phyloP scores from a whole-genome alignment of 2,113 vertebrate species.

The Microtus ochrogaster region DNA sequence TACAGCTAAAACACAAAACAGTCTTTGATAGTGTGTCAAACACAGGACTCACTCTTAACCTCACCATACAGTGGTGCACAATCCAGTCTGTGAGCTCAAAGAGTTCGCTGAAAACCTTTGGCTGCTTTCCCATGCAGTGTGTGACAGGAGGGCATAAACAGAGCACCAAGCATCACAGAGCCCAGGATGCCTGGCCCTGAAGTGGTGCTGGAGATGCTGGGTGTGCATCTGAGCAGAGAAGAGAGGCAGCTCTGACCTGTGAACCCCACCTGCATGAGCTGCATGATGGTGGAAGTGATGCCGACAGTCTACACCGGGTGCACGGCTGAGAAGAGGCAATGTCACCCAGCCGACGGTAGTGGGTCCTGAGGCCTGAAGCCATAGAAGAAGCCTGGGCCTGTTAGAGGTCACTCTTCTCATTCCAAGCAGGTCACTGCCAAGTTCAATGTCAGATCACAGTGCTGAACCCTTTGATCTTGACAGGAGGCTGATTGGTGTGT shows the following conservation, averaged over 20 bases:
- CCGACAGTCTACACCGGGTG: neutral
- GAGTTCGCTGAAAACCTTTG: neutral
- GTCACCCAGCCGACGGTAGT: neutral
- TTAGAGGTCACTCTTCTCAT: accelerated
- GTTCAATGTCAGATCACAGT: accelerated
- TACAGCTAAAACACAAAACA: neutral
- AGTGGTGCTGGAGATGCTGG: neutral
- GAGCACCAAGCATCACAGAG: accelerated
- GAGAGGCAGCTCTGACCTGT: neutral
- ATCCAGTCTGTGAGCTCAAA: accelerated
- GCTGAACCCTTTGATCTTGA: neutral
- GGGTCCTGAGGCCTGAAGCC: neutral
- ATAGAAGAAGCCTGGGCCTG: accelerated
- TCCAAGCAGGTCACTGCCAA: accelerated
- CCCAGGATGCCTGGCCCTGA: neutral
- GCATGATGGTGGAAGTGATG: no score
- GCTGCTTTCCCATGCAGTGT: accelerated
- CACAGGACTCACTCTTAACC: accelerated
- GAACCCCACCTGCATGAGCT: no score
- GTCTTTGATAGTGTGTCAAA: neutral
- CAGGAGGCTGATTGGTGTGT: accelerated
- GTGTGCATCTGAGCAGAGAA: neutral
- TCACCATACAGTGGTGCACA: accelerated
- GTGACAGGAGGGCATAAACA: accelerated
- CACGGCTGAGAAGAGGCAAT: no score